Evolutionary conservation across 2,113 vertebrate species (phyloP), one percentile per base, ranked within the genome.

Genomic region (Plectropomus leopardus): DNA sequence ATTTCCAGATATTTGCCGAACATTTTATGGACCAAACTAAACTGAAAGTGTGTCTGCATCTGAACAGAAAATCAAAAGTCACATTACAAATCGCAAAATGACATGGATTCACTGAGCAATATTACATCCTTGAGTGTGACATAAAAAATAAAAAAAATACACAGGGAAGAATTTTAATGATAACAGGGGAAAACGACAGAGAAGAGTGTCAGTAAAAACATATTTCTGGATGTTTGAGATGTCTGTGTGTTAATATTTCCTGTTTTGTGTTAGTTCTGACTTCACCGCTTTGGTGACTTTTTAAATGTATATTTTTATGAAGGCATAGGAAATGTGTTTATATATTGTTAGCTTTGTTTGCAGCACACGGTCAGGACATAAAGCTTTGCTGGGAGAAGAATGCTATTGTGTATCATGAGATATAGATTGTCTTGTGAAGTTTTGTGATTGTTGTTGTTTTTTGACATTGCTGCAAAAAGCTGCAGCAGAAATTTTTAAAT

Each of bases 381-480:
- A 66, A 55, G 81, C 86, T 83, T 86, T 82, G 83, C 83, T 82
- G 75, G 70, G 75, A 78, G 70, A 68, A 79, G 59, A 83, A n/a
- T 8, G 45, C 16, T 61, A 1, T 65, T 19, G 13, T 81, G 50
- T 44, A 30, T 68, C 48, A 21, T 48, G 69, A 51, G 65, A 45
- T 71, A 15, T 48, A n/a, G 55, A 64, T 58, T 64, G 69, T 86
- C 58, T 61, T 16, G 26, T 72, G 72, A 72, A 17, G 19, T 64
- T 54, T 40, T 54, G 2, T n/a, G n/a, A n/a, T 11, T 45, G 30
- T 68, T 72, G 4, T 58, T n/a, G n/a, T 74, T 70, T 61, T 57
- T 55, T 60, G 86, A 89, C 86, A 87, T 92, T 87, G 88, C 67
- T 4, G 83, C 34, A 10, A 59, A 60, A 72, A 78, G 86, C 78